Percentiles rank a stretch among this genome's conserved stretches.
Conservation (phyloP, 1,140 invertebrate genomes). For the Aricia agestis region DNA sequence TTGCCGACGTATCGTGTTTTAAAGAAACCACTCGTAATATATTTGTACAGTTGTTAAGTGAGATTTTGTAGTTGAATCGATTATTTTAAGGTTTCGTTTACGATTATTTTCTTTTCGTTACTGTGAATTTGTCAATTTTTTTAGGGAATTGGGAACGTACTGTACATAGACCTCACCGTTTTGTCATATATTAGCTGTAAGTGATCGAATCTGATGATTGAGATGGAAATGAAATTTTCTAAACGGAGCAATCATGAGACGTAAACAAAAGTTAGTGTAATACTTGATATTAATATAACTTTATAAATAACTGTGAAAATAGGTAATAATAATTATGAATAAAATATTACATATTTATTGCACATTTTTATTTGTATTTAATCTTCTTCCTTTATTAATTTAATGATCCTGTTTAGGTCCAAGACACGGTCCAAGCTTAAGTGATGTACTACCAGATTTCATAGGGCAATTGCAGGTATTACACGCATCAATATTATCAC, state of each 20-base stretch:
- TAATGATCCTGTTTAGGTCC: too few relatives aligned
- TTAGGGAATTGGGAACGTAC: constrained; percentile 75
- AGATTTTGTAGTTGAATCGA: constrained; percentile 70
- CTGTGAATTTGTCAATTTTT: constrained; percentile 77
- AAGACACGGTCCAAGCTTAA: too few relatives aligned
- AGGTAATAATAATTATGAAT: constrained; percentile 77
- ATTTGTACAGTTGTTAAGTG: constrained; percentile 74
- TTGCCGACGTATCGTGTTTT: constrained; percentile 62
- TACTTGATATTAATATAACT: constrained; percentile 78
- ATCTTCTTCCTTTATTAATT: background rate
- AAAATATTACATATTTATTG: constrained; percentile 76
- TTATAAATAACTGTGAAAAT: constrained; percentile 78
- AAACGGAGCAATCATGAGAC: constrained; percentile 76
- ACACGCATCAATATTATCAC: too few relatives aligned
- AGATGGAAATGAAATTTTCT: constrained; percentile 76
- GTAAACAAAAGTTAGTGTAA: constrained; percentile 74
- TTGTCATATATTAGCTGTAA: constrained; percentile 68
- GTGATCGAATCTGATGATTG: constrained; percentile 71
- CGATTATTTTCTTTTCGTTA: constrained; percentile 65
- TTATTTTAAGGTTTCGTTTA: constrained; percentile 71
- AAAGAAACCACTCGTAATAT: constrained; percentile 73
- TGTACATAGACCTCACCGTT: constrained; percentile 73
- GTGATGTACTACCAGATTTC: too few relatives aligned
- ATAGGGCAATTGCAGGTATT: too few relatives aligned
- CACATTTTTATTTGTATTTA: constrained; percentile 45